A percentile compares a stretch with the other conserved stretches of the same genome.
phyloP scores from a whole-genome alignment of 2,888 invertebrate species.

The Dynastes maya region DNA sequence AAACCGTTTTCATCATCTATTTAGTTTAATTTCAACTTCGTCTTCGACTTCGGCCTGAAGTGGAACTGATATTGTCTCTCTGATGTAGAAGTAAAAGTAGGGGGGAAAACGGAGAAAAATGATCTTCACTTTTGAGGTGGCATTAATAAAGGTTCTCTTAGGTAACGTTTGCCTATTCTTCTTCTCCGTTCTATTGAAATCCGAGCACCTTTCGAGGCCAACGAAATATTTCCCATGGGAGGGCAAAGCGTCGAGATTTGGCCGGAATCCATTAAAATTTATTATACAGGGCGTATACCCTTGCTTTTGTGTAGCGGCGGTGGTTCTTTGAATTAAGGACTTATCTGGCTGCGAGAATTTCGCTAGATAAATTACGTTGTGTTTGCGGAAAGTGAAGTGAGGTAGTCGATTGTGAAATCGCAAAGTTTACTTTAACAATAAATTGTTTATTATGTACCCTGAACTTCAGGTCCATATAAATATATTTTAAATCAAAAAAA shows the following conservation, averaged over 20 bases:
- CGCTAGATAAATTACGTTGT: no score
- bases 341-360: no score
- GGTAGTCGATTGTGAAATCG: no score
- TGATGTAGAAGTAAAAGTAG: background rate
- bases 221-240: background rate
- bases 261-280: background rate
- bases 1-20: slow-evolving; percentile 17
- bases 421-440: no score
- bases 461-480: no score
- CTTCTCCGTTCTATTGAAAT: background rate
- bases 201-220: background rate
- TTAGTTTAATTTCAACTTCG: slow-evolving; percentile 1
- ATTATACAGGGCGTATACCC: no score
- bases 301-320: no score
- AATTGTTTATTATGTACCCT: no score
- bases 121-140: slow-evolving; percentile 1
- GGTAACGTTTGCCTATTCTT: background rate
- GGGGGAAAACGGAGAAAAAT: slow-evolving; percentile 8
- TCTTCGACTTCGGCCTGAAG: slow-evolving; percentile 5
- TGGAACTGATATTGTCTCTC: slow-evolving; percentile 13
- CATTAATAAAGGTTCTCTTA: slow-evolving; percentile 2
- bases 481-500: no score
- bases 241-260: background rate
- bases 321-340: no score
- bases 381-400: no score